Base-by-base conservation (phyloP, 2,113 vertebrate genomes). In the Sphaerodactylus townsendi region DNA sequence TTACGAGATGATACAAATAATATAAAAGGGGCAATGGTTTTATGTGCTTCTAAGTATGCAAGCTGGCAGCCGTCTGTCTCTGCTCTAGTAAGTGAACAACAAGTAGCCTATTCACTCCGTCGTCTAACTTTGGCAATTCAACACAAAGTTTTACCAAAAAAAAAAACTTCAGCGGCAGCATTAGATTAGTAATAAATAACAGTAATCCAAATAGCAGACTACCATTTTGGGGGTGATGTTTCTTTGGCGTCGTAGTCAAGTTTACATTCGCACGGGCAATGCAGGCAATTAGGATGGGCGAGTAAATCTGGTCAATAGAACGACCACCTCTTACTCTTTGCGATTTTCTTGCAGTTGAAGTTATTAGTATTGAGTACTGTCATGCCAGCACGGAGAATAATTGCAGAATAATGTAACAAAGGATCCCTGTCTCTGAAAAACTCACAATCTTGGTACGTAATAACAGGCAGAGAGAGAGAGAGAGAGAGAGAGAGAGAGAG, bases 101-200 rank as follows among this genome's bases (percentile, higher is more conserved):
- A 33, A 30, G 9, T 79, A 23, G 35, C 77, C 62, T 81, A 10
- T 81, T 35, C 30, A 82, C 44, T 48, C 56, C 56, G 30, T 81
- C 85, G 79, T 8, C 37, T 15, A 77, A 87, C 48, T 84, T 79
- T 77, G 69, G 62, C 7, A 83, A 92, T 87, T 73, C 56, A 91
- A 86, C 82, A 46, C 53, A 1, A 77, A 28, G 25, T 56, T 69
- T 83, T 84, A 17, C 10, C 4, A 44, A 9, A 44, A 44, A n/a
- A n/a, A 46, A 70, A 70, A 50, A 7, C 46, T 53, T 17, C 21
- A 44, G 8, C 11, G 37, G 74, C 41, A 21, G 19, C 28, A 59
- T 59, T 77, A 19, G 56, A 14, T 33, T 70, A 28, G 50, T 30
- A 81, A 17, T 70, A 53, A 84, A 14, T 7, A 23, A 59, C 56